Conservation (phyloP, 30 jellyfish, hydroid and myxozoan species). For the Chironex yamaguchii region DNA sequence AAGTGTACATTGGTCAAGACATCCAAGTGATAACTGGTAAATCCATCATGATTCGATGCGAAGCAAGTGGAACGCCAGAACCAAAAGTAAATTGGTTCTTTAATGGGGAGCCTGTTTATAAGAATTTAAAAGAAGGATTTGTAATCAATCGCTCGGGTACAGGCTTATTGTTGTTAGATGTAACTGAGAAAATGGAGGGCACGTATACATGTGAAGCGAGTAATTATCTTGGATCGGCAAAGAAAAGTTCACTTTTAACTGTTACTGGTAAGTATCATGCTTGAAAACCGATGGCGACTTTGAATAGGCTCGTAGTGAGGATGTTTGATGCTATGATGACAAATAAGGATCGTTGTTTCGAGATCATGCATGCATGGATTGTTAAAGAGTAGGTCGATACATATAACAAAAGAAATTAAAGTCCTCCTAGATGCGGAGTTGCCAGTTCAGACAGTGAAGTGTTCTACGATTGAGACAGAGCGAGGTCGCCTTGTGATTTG, state of each 20-base stretch:
- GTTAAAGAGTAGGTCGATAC: no score
- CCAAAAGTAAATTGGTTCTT: constrained; percentile 77
- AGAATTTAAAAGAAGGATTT: constrained; percentile 10
- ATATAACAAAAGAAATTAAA: no score
- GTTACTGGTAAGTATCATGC: constrained; percentile 64
- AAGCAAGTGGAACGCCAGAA: constrained; percentile 74
- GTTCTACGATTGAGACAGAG: no score
- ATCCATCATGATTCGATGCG: constrained; percentile 74
- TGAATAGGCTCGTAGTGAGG: no score
- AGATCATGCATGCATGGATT: no score
- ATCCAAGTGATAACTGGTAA: constrained; percentile 79
- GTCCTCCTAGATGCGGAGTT: no score
- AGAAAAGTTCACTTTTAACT: constrained; percentile 64
- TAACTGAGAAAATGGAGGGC: constrained; percentile 70
- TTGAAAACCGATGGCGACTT: neutral
- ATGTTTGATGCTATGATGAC: no score
- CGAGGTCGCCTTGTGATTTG: no score
- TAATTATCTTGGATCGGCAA: constrained; percentile 67
- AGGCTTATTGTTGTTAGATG: constrained; percentile 72
- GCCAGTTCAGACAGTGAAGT: no score
- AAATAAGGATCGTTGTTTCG: no score
- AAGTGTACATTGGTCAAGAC: no score
- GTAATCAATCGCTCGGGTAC: constrained; percentile 76
- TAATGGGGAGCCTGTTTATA: constrained; percentile 48
- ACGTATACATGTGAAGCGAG: constrained; percentile 73